Conservation (phyloP, 2,888 invertebrate genomes). For the Mystacides longicornis region DNA sequence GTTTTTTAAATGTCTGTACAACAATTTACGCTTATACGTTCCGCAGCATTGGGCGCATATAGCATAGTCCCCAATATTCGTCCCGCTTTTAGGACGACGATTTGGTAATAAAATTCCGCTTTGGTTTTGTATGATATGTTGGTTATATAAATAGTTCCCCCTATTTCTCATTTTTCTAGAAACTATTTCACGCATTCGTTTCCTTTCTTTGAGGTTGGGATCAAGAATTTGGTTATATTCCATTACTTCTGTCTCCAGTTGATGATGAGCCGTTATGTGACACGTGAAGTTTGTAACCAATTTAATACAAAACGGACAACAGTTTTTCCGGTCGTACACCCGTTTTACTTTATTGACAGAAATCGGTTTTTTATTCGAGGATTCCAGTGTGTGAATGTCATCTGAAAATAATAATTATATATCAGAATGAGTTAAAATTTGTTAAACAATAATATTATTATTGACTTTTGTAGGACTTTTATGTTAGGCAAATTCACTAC, state of each 20-base stretch:
- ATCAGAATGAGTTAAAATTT: too few relatives aligned
- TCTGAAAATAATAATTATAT: too few relatives aligned
- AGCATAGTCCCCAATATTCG: constrained; percentile 5
- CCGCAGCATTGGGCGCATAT: constrained; percentile 7
- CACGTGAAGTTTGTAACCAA: constrained; percentile 10
- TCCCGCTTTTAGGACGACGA: not conserved
- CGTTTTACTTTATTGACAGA: too few relatives aligned
- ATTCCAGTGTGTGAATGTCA: too few relatives aligned
- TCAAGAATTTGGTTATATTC: constrained; percentile 9
- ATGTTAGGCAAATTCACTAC: too few relatives aligned
- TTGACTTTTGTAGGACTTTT: too few relatives aligned
- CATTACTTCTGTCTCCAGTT: constrained; percentile 3
- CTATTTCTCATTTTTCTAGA: constrained; percentile 6
- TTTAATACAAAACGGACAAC: constrained; percentile 5
- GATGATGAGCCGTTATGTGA: constrained; percentile 2
- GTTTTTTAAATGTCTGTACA: constrained; percentile 10
- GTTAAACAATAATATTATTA: too few relatives aligned
- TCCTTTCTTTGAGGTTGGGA: constrained; percentile 4
- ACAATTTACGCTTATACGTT: constrained; percentile 4
- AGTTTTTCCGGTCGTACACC: constrained; percentile 10
- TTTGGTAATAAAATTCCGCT: not conserved
- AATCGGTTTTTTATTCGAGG: too few relatives aligned
- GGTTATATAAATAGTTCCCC: constrained; percentile 2
- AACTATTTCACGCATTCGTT: constrained; percentile 9
- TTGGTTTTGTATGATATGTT: not conserved